Conservation (phyloP, 1,140 invertebrate genomes). For the Branchinecta lindahli region DNA sequence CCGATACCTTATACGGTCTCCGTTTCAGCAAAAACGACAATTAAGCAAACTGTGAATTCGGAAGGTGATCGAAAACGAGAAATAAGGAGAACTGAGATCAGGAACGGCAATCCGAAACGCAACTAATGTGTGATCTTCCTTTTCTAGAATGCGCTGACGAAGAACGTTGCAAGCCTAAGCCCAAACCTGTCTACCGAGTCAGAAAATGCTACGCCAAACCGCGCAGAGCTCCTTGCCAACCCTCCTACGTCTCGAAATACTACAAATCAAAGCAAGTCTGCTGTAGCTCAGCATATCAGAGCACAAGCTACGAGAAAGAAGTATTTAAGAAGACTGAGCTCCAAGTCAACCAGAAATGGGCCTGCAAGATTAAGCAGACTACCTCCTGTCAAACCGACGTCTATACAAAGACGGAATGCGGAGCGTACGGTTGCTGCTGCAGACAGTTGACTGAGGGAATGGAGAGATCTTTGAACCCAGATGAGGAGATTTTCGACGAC, state of each 20-base stretch:
- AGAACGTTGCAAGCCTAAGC: neutral
- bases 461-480: neutral
- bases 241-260: neutral
- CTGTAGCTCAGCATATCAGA: neutral
- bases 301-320: conserved; percentile 2
- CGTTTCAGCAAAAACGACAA: too few relatives aligned
- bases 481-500: neutral
- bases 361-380: neutral
- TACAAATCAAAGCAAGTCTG: neutral
- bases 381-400: neutral
- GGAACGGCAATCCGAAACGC: too few relatives aligned
- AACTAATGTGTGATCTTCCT: neutral
- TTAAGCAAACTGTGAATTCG: too few relatives aligned
- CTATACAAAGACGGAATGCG: neutral
- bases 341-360: neutral
- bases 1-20: too few relatives aligned
- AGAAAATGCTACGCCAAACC: neutral
- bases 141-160: neutral
- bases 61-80: too few relatives aligned
- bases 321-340: neutral
- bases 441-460: neutral
- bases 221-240: neutral
- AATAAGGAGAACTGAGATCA: too few relatives aligned
- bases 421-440: neutral
- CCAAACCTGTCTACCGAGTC: neutral